Base-by-base conservation (phyloP, 2,888 invertebrate species). In the Hipparchia semele region DNA sequence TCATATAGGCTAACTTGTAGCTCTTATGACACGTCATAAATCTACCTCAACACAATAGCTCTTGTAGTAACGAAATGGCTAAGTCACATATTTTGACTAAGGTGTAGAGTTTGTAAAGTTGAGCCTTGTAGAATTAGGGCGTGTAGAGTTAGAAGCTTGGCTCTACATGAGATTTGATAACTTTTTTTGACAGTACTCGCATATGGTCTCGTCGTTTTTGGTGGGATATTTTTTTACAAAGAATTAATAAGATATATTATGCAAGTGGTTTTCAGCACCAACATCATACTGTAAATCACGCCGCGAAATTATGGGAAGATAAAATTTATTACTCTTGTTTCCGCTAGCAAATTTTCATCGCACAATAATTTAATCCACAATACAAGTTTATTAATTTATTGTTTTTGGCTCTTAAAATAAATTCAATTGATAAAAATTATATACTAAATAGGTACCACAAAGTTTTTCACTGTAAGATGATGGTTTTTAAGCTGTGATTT, bases 271-370 rank as follows among this genome's bases (percentile, higher is more conserved):
- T 73, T 71, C 65, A 71, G 39, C 61, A 10, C 23, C 68, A 59
- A 59, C 59, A 68, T 64, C 54, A 85, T 81, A 84, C 78, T 82
- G 85, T 92, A 91, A 91, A 91, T 92, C 90, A 91, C 83, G 84
- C 84, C 84, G 80, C 83, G 80, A 81, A 90, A 90, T 92, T 90
- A 91, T 87, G 91, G 87, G 86, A 87, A 87, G 88, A 86, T 86
- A 84, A 90, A 91, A 92, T 91, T 92, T 91, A 92, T 91, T 86
- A 85, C 90, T 78, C 83, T 83, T 82, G 85, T 87, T 83, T 90
- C 87, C 89, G 89, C 87, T 88, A 86, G 88, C 89, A 88, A 90
- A 91, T 90, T 90, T 90, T 87, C 91, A 88, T 84, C 86, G 85
- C 80, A 81, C 78, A 83, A 84, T 87, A 84, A 89, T 89, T 86